A percentile compares a stretch with the other conserved stretches of the same genome.
These are phyloP conservation scores for Bryconaethiops microstoma DNA, from an alignment of 2,797 vertebrate species.

Conservation along the genomic window DNA sequence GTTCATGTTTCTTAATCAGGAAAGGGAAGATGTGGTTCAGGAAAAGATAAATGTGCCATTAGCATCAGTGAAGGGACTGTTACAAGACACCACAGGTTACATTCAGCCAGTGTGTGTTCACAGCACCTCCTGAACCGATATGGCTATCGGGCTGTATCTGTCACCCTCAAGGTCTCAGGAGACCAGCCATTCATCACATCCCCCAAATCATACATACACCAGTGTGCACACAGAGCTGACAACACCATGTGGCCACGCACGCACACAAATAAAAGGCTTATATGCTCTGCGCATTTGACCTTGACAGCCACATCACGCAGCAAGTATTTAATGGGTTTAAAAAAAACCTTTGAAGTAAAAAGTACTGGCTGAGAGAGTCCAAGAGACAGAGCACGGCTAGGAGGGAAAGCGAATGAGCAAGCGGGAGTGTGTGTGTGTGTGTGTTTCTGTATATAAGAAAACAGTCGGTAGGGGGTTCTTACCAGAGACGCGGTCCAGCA, in stretches of 20 bases:
- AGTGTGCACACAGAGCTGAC: conserved; percentile 18
- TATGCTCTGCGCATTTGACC: conserved; percentile 54
- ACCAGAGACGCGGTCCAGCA: conserved; percentile 97
- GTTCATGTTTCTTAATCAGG: not conserved
- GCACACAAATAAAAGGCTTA: conserved; percentile 11
- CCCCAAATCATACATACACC: not conserved
- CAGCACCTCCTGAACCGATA: conserved; percentile 21
- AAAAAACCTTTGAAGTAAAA: not conserved
- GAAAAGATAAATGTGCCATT: conserved; percentile 22
- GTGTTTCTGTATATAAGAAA: too few species aligned
- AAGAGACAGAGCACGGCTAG: not conserved
- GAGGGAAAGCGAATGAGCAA: not conserved
- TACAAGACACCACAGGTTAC: not conserved
- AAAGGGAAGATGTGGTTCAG: not conserved
- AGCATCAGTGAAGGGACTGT: not conserved
- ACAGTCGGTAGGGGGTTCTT: conserved; percentile 58
- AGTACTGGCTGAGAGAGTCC: not conserved
- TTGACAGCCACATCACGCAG: conserved; percentile 48
- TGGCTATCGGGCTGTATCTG: conserved; percentile 57
- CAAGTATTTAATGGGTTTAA: conserved; percentile 19
- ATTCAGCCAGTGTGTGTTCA: not conserved
- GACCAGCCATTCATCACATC: conserved; percentile 66
- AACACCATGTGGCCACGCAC: conserved; percentile 12
- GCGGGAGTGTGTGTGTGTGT: not conserved
- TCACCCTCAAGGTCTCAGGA: conserved; percentile 63